phyloP scores from a whole-genome alignment of 1,140 invertebrate genomes.

The Hyphantria cunea region DNA sequence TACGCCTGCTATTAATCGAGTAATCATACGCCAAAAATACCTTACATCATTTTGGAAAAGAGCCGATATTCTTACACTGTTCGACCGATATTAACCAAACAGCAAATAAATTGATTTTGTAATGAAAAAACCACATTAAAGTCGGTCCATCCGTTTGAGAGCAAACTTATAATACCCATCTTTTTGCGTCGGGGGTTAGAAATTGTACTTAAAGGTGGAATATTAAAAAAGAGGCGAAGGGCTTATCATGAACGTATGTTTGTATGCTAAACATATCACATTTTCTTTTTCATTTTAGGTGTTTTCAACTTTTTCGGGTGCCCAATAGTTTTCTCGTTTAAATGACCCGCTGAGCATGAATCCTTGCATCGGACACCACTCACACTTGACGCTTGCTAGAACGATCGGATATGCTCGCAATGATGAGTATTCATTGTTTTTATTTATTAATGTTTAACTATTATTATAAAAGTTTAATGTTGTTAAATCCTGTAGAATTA shows the following conservation, averaged over 20 bases:
- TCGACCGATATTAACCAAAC: too few species aligned
- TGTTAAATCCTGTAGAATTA: conserved; percentile 35
- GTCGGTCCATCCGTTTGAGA: too few species aligned
- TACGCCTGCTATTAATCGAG: too few species aligned
- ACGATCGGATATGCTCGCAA: conserved; percentile 76
- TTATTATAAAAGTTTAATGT: conserved; percentile 33
- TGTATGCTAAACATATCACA: conserved; percentile 68
- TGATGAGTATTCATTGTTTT: conserved; percentile 79
- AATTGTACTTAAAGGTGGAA: too few species aligned
- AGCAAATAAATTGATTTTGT: too few species aligned
- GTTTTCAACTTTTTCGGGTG: conserved; percentile 82
- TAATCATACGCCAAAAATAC: too few species aligned
- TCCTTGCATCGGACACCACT: conserved; percentile 53
- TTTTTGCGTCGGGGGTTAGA: too few species aligned
- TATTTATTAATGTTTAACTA: conserved; percentile 60
- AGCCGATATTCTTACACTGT: too few species aligned
- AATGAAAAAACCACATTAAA: too few species aligned
- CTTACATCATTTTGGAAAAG: too few species aligned
- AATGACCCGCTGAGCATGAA: conserved; percentile 74
- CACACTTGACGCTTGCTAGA: conserved; percentile 71
- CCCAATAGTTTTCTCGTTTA: conserved; percentile 81
- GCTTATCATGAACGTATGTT: conserved; percentile 27
- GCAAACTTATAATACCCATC: too few species aligned
- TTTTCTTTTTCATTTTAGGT: conserved; percentile 81
- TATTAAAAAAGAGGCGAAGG: conserved; percentile 39